These are phyloP conservation scores for Drosophila phalerata DNA, from an alignment of 2,888 invertebrate genomes.

Conservation along the genomic window DNA sequence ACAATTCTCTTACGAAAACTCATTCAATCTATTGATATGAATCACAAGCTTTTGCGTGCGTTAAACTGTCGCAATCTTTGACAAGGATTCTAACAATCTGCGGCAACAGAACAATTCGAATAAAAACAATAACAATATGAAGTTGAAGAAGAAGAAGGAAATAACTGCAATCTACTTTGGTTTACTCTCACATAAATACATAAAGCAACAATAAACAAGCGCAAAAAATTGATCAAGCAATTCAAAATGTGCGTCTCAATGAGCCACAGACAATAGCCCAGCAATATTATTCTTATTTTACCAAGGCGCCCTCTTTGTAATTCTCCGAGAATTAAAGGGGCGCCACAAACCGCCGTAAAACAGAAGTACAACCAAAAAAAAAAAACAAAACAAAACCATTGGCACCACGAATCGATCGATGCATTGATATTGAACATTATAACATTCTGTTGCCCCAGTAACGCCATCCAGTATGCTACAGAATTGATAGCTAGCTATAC, in stretches of 20 bases:
- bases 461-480: conserved; percentile 1
- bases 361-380: conserved; percentile 71
- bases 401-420: conserved; percentile 60
- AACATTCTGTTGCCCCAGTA: conserved; percentile 32
- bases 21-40: conserved; percentile 62
- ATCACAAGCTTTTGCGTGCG: conserved; percentile 77
- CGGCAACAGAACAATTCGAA: conserved; percentile 26
- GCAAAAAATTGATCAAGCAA: conserved; percentile 64
- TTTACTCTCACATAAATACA: conserved; percentile 69
- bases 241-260: conserved; percentile 52
- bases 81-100: conserved; percentile 11
- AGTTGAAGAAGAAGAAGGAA: conserved; percentile 7
- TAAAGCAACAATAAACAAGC: conserved; percentile 69
- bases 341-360: conserved; percentile 67
- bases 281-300: conserved; percentile 77
- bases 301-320: conserved; percentile 65
- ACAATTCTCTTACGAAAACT: conserved; percentile 76
- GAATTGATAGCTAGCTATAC: background rate
- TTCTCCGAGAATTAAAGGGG: conserved; percentile 74
- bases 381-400: conserved; percentile 53
- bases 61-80: conserved; percentile 72
- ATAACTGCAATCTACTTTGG: conserved; percentile 72
- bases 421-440: conserved; percentile 10
- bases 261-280: conserved; percentile 82
- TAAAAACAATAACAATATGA: background rate